These are phyloP conservation scores for Panopea generosa DNA, from an alignment of 2,888 invertebrate genomes.

Conservation along the genomic window DNA sequence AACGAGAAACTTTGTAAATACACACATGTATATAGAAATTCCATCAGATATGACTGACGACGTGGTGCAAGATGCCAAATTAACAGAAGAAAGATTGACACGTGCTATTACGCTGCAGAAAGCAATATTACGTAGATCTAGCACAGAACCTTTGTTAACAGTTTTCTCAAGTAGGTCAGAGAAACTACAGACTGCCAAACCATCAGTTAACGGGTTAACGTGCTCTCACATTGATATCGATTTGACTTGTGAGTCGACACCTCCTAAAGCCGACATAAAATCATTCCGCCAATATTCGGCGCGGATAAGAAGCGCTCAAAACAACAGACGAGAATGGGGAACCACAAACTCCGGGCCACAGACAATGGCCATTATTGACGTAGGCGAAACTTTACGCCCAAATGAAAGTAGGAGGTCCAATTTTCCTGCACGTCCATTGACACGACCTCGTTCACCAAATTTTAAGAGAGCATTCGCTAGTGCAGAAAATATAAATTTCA, in stretches of 20 bases:
- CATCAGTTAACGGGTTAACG: conserved; percentile 49
- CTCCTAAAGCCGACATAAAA: conserved; percentile 54
- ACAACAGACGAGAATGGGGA: conserved; percentile 2
- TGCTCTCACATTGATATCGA: conserved; percentile 69
- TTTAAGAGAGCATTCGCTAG: conserved; percentile 8
- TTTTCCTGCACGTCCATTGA: conserved; percentile 47
- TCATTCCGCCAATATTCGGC: conserved; percentile 35
- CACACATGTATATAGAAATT: conserved; percentile 52
- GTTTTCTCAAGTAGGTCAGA: conserved; percentile 28
- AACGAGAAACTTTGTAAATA: conserved; percentile 43
- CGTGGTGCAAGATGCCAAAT: background rate
- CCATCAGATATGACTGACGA: background rate
- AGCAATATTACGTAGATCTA: conserved; percentile 43
- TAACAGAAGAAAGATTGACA: conserved; percentile 25
- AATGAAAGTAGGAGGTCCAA: conserved; percentile 16
- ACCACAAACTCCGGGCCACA: background rate
- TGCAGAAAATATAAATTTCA: background rate
- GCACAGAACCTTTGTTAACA: conserved; percentile 31
- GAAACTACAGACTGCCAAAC: conserved; percentile 33
- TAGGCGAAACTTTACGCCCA: conserved; percentile 12
- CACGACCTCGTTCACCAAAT: conserved; percentile 45
- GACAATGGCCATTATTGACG: conserved; percentile 38
- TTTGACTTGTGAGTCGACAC: conserved; percentile 34
- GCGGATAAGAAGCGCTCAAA: conserved; percentile 38
- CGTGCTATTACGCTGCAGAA: conserved; percentile 40